Conservation (phyloP, 2,797 vertebrate species). For the Sebastes vulpes region DNA sequence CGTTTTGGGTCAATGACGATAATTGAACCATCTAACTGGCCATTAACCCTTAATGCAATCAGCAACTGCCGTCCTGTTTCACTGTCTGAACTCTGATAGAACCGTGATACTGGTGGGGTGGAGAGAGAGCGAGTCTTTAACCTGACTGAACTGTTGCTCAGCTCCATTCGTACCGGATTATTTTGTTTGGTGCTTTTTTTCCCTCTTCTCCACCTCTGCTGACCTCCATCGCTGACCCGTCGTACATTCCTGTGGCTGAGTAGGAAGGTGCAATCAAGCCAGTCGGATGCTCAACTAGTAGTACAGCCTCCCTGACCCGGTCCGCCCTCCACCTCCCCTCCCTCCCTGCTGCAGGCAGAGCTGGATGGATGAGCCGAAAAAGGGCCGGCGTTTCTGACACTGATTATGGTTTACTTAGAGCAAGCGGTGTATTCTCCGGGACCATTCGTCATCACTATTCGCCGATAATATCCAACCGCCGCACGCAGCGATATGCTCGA, state of each 20-base stretch:
- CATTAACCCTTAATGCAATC: neutral
- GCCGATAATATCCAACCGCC: slow-evolving; percentile 61
- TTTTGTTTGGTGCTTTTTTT: slow-evolving; percentile 5
- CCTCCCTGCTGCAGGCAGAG: neutral
- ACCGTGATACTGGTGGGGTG: neutral
- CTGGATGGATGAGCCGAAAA: slow-evolving; percentile 34
- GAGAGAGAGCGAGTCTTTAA: neutral
- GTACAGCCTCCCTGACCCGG: neutral
- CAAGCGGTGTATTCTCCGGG: slow-evolving; percentile 30
- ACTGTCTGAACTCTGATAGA: neutral
- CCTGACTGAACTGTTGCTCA: neutral
- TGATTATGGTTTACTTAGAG: slow-evolving; percentile 83
- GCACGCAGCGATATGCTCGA: slow-evolving; percentile 50
- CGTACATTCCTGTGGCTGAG: neutral
- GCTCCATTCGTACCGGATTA: slow-evolving; percentile 1
- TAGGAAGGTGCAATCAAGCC: slow-evolving; percentile 1
- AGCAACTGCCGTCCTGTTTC: neutral
- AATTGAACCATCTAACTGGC: neutral
- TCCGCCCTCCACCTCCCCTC: neutral
- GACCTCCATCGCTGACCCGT: slow-evolving; percentile 11
- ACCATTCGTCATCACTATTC: slow-evolving; percentile 69
- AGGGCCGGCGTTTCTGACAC: slow-evolving; percentile 58
- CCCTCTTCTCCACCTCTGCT: neutral
- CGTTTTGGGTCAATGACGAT: neutral
- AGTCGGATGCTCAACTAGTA: neutral